Percentiles rank a stretch among this genome's conserved stretches.
Evolutionary conservation across 2,888 invertebrate species (phyloP).

Genomic region (Ophion obscuratus): DNA sequence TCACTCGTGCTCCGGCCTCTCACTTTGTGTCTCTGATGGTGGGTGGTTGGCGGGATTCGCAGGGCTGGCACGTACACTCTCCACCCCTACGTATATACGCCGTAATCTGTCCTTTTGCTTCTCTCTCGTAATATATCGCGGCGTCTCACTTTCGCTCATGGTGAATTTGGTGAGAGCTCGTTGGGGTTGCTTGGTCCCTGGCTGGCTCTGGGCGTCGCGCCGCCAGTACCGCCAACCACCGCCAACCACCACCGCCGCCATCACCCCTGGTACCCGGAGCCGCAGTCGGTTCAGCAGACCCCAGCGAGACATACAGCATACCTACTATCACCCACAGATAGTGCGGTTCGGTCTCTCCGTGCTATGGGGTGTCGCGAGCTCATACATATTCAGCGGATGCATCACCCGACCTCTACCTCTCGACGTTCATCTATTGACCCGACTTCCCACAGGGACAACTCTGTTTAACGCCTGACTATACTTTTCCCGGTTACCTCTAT

Average conservation of each 20-base stretch:
- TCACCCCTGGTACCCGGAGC: conserved; percentile 59
- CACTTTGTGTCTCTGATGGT: conserved; percentile 60
- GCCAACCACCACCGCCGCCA: conserved; percentile 24
- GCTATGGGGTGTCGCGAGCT: conserved; percentile 84
- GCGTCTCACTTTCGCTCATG: conserved; percentile 52
- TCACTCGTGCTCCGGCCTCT: conserved; percentile 63
- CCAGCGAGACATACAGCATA: conserved; percentile 82
- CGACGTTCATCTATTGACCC: conserved; percentile 81
- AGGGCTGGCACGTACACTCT: conserved; percentile 66
- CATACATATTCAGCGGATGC: conserved; percentile 89
- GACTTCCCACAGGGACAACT: conserved; percentile 74
- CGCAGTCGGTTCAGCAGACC: conserved; percentile 73
- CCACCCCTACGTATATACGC: conserved; percentile 47
- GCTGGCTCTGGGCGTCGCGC: conserved; percentile 65
- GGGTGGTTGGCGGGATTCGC: conserved; percentile 62
- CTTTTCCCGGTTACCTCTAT: conserved; percentile 73
- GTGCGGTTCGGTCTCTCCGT: conserved; percentile 80
- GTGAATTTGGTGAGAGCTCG: conserved; percentile 50
- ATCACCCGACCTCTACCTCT: conserved; percentile 84
- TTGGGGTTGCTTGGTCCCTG: conserved; percentile 60
- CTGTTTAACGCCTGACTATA: conserved; percentile 76
- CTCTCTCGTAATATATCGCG: conserved; percentile 55
- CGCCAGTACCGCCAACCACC: conserved; percentile 47
- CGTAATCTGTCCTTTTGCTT: conserved; percentile 60
- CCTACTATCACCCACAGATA: conserved; percentile 84